phyloP scores from a whole-genome alignment of 2,888 invertebrate species.

The Oxyteleia sp. region DNA sequence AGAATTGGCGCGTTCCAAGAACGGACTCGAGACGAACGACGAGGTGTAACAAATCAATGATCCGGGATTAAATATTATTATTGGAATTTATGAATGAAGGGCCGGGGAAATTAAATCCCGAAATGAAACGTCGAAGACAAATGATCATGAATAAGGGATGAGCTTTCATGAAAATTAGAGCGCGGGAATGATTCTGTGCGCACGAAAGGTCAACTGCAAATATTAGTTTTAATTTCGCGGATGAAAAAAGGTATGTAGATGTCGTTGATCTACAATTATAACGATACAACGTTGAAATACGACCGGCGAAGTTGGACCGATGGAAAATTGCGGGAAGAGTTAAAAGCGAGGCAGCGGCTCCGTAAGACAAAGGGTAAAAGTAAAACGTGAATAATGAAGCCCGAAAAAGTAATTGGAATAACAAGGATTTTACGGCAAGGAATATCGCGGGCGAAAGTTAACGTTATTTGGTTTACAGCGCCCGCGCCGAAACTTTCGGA shows the following conservation, averaged over 20 bases:
- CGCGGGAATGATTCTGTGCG: constrained; percentile 23
- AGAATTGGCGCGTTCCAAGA: constrained; percentile 5
- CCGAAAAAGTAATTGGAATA: constrained; percentile 56
- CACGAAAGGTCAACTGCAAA: constrained; percentile 56
- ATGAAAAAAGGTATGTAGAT: constrained; percentile 36
- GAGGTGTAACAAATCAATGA: constrained; percentile 54
- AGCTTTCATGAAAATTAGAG: constrained; percentile 37
- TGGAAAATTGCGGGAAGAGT: background rate
- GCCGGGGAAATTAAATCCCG: constrained; percentile 53
- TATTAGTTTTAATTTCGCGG: constrained; percentile 60
- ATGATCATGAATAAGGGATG: constrained; percentile 61
- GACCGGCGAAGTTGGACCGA: constrained; percentile 4
- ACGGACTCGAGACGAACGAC: constrained; percentile 2
- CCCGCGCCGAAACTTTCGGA: constrained; percentile 16
- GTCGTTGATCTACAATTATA: constrained; percentile 44
- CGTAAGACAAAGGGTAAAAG: constrained; percentile 33
- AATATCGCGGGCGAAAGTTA: constrained; percentile 12
- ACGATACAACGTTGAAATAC: constrained; percentile 15
- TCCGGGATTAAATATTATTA: constrained; percentile 37
- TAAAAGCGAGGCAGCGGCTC: background rate
- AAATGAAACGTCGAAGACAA: constrained; percentile 52
- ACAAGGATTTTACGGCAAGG: constrained; percentile 27
- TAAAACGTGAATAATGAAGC: constrained; percentile 53
- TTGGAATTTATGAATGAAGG: constrained; percentile 55
- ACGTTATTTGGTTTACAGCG: constrained; percentile 41